These are phyloP conservation scores for Hystrix cristata DNA, from an alignment of 2,113 vertebrate species.

Conservation along the genomic window DNA sequence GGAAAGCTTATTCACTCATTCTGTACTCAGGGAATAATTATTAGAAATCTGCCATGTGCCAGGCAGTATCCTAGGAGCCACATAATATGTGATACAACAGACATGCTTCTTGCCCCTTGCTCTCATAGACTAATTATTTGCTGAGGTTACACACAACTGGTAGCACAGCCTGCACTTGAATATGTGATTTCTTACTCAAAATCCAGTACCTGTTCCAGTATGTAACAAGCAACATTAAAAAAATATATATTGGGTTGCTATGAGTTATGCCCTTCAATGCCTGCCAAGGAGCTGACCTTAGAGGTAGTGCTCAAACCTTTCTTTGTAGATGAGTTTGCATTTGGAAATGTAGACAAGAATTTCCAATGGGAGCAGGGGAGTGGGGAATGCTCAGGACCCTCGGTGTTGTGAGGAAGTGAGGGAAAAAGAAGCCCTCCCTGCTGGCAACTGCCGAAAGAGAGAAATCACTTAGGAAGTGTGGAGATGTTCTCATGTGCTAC, in stretches of 20 bases:
- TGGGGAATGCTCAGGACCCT: neutral
- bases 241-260: neutral
- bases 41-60: neutral
- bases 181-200: neutral
- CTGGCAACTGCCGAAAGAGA: neutral
- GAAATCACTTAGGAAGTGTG: neutral
- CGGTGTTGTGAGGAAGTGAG: neutral
- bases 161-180: neutral
- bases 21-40: neutral
- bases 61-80: neutral
- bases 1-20: neutral
- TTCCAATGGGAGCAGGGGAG: neutral
- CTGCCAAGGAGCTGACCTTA: neutral
- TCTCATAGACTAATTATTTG: neutral
- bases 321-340: slow-evolving; percentile 12
- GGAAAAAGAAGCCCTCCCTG: neutral
- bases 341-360: neutral
- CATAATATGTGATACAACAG: neutral
- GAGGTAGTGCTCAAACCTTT: neutral
- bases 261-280: neutral
- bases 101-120: neutral
- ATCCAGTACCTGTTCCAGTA: neutral
- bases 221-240: neutral
- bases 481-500: neutral
- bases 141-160: neutral